phyloP scores from a whole-genome alignment of 2,113 vertebrate species.

The Cyprinodon brontotheroides region DNA sequence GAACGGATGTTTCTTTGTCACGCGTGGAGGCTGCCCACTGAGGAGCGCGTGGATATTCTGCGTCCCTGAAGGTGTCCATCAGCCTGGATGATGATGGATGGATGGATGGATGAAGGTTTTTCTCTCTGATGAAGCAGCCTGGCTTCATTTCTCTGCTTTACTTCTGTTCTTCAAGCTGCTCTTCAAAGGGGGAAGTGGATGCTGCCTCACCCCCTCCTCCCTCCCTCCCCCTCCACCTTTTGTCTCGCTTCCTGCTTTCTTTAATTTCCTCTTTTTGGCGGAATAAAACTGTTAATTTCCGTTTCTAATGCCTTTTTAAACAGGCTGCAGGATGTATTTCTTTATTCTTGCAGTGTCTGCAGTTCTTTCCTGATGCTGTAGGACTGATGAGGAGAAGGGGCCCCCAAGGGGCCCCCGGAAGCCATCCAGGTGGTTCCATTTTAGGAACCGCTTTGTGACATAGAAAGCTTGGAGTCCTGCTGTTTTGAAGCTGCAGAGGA shows the following conservation, averaged over 20 bases:
- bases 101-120: too few relatives aligned
- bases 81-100: too few relatives aligned
- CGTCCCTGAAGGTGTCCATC: too few relatives aligned
- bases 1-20: slow-evolving; percentile 15
- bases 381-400: too few relatives aligned
- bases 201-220: neutral
- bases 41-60: too few relatives aligned
- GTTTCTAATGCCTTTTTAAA: too few relatives aligned
- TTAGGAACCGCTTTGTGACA: slow-evolving; percentile 14
- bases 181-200: slow-evolving; percentile 32
- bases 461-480: too few relatives aligned
- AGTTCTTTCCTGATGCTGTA: neutral
- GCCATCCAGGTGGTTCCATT: slow-evolving; percentile 3
- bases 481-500: too few relatives aligned
- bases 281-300: neutral
- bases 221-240: slow-evolving; percentile 1
- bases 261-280: neutral
- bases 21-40: neutral
- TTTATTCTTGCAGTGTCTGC: too few relatives aligned
- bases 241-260: neutral
- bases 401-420: neutral
- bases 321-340: too few relatives aligned
- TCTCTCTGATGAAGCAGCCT: too few relatives aligned
- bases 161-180: neutral
- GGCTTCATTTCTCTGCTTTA: neutral